Conservation (phyloP, 2,888 invertebrate species). For the Craniophora ligustri region DNA sequence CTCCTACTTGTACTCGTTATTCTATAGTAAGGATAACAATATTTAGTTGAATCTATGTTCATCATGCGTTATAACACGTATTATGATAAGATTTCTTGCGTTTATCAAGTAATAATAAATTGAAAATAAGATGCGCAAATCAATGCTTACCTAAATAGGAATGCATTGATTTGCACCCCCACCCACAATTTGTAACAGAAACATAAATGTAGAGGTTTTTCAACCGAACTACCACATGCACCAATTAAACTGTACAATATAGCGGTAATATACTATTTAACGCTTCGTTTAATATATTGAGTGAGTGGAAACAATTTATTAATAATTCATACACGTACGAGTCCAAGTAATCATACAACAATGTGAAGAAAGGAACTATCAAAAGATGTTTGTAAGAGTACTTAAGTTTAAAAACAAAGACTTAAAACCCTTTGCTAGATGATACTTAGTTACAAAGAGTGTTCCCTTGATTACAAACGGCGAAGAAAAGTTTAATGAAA, state of each 20-base stretch:
- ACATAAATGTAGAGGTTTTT: slow-evolving; percentile 17
- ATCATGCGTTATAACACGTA: slow-evolving; percentile 2
- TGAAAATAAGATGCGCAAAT: slow-evolving; percentile 18
- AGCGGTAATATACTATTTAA: slow-evolving; percentile 50
- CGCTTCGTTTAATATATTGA: slow-evolving; percentile 52
- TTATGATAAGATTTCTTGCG: background rate
- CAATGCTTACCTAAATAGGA: slow-evolving; percentile 8
- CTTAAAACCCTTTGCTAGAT: slow-evolving; percentile 41
- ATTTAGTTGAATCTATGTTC: background rate
- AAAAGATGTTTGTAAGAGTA: slow-evolving; percentile 22
- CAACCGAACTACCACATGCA: slow-evolving; percentile 19
- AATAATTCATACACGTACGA: slow-evolving; percentile 51
- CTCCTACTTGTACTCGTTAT: too few relatives aligned
- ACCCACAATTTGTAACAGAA: slow-evolving; percentile 25
- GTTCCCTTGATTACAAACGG: slow-evolving; percentile 59
- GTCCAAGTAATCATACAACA: slow-evolving; percentile 16
- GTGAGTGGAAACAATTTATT: slow-evolving; percentile 45
- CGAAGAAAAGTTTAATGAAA: slow-evolving; percentile 82
- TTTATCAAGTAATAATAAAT: too few relatives aligned
- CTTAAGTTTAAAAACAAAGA: slow-evolving; percentile 40
- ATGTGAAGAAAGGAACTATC: slow-evolving; percentile 16
- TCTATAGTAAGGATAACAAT: too few relatives aligned
- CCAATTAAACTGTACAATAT: slow-evolving; percentile 39
- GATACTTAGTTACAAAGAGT: slow-evolving; percentile 47
- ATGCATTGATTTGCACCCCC: too few relatives aligned